Conservation (phyloP, 2,113 vertebrate species). For the Tiliqua scincoides region DNA sequence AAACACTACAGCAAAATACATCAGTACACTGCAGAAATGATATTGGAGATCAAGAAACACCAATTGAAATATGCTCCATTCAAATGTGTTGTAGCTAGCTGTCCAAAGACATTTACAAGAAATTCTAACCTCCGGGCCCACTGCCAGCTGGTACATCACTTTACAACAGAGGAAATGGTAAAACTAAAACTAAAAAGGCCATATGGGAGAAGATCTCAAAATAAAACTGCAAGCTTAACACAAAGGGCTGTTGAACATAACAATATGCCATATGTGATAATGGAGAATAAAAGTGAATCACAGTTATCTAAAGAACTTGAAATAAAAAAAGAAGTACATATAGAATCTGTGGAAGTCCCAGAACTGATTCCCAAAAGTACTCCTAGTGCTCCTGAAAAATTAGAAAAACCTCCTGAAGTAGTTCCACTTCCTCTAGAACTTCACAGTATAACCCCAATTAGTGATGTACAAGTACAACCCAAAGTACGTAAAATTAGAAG, state of each 20-base stretch:
- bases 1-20: slow-evolving; percentile 93
- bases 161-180: slow-evolving; percentile 87
- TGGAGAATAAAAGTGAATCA: slow-evolving; percentile 65
- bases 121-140: slow-evolving; percentile 96
- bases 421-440: slow-evolving; percentile 57
- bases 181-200: slow-evolving; percentile 88
- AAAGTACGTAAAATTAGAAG: slow-evolving; percentile 74
- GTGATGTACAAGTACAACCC: slow-evolving; percentile 45
- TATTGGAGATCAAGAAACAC: slow-evolving; percentile 88
- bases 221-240: slow-evolving; percentile 57
- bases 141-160: slow-evolving; percentile 89
- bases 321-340: slow-evolving; percentile 53
- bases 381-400: slow-evolving; percentile 66
- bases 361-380: slow-evolving; percentile 69
- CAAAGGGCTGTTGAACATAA: slow-evolving; percentile 67
- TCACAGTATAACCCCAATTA: slow-evolving; percentile 26
- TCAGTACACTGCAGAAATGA: slow-evolving; percentile 89
- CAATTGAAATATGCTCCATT: slow-evolving; percentile 92
- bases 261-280: slow-evolving; percentile 47
- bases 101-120: slow-evolving; percentile 92
- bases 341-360: slow-evolving; percentile 57
- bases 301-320: slow-evolving; percentile 54
- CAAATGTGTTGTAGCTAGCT: slow-evolving; percentile 88
- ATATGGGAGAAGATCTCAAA: slow-evolving; percentile 79
- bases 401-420: slow-evolving; percentile 64